Conservation (phyloP, 1,140 invertebrate genomes). For the Euura saliciscinereae region DNA sequence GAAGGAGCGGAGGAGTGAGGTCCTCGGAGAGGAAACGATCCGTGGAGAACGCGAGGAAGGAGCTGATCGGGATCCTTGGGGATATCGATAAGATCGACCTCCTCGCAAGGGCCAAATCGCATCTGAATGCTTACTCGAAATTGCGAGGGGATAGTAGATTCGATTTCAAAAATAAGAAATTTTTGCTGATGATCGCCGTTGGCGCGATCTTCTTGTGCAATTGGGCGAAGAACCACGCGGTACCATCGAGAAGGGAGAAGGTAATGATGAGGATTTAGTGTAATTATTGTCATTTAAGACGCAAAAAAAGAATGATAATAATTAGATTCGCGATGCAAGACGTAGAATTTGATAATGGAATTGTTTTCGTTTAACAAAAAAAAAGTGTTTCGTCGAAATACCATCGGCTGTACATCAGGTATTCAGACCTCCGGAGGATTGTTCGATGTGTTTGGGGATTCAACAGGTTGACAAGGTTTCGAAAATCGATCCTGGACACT, state of each 20-base stretch:
- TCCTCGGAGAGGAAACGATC: slow-evolving; percentile 22
- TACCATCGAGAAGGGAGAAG: slow-evolving; percentile 8
- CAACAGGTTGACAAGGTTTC: slow-evolving; percentile 67
- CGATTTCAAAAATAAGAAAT: too few species aligned
- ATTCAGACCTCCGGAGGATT: slow-evolving; percentile 77
- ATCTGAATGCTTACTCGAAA: slow-evolving; percentile 24
- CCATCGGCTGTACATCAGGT: slow-evolving; percentile 65
- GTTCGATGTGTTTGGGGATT: slow-evolving; percentile 73
- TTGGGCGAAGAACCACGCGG: background rate
- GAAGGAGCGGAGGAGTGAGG: background rate
- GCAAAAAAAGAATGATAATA: slow-evolving; percentile 8
- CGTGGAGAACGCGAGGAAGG: slow-evolving; percentile 34
- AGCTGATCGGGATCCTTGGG: slow-evolving; percentile 31
- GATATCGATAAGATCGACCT: slow-evolving; percentile 30
- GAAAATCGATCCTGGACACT: slow-evolving; percentile 69
- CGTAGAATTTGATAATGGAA: background rate
- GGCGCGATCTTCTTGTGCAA: background rate
- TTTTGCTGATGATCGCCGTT: too few species aligned
- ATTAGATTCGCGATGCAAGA: too few species aligned
- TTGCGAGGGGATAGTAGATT: slow-evolving; percentile 32
- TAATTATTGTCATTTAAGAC: slow-evolving; percentile 12
- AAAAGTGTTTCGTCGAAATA: slow-evolving; percentile 66
- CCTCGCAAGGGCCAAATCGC: slow-evolving; percentile 18
- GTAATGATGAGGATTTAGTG: slow-evolving; percentile 15
- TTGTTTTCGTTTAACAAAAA: slow-evolving; percentile 30